Evolutionary conservation across 2,797 vertebrate genomes (phyloP).

Genomic region (Nyctalus aviator): DNA sequence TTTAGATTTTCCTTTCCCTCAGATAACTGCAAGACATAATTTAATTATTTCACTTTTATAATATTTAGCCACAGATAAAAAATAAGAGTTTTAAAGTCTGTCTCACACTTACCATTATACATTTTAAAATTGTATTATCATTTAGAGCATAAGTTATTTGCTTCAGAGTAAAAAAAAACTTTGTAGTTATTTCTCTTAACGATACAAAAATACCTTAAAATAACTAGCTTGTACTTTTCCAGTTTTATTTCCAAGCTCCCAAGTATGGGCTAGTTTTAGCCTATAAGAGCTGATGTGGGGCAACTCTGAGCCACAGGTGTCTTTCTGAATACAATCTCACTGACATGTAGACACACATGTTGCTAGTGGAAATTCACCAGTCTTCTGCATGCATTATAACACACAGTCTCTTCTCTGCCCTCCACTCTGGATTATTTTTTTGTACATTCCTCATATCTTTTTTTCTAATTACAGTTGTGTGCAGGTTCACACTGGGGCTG

Average conservation of each 20-base stretch:
- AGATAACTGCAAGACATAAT: conserved; percentile 83
- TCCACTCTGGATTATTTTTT: background rate
- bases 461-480: background rate
- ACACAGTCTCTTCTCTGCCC: background rate
- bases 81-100: conserved; percentile 81
- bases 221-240: conserved; percentile 53
- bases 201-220: conserved; percentile 81
- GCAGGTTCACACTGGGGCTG: background rate
- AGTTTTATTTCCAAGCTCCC: conserved; percentile 32
- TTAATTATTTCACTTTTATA: conserved; percentile 78
- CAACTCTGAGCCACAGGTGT: background rate
- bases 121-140: conserved; percentile 49
- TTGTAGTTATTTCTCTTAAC: conserved; percentile 83
- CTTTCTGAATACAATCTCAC: background rate
- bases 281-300: background rate
- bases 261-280: background rate
- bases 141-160: conserved; percentile 57
- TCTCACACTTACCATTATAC: conserved; percentile 82
- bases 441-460: background rate
- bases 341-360: background rate
- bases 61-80: conserved; percentile 85
- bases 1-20: conserved; percentile 84
- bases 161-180: conserved; percentile 80
- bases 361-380: background rate
- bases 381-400: background rate